Base-by-base conservation (phyloP, 2,797 vertebrate genomes). In the Sardinella longiceps region DNA sequence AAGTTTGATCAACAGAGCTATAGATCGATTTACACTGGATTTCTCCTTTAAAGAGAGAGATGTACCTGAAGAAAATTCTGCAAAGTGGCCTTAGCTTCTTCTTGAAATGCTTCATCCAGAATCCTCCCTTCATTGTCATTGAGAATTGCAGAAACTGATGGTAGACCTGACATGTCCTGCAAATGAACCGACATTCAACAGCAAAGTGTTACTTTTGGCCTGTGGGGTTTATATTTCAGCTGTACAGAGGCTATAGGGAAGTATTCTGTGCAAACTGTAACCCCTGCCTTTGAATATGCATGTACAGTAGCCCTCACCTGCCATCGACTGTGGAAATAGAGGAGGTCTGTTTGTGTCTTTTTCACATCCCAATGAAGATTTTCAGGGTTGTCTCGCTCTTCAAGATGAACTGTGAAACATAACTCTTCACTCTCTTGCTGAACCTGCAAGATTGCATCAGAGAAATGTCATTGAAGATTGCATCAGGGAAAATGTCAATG, bases 311-410 rank as follows among this genome's bases (percentile, higher is more conserved):
- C 6, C 50, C 87, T 92, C 89, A 94, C 95, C 94, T 94, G 93
- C 91, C 91, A 95, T 87, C 89, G 88, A 88, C 93, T 92, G 87
- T 90, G 83, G 87, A 96, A 95, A 66, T 92, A 5, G 23, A 93
- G 86, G 80, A 96, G 83, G 20, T 95, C 94, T 66, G 86, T 90
- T 89, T 93, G 92, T 12, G 91, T 89, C 90, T 94, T 95, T 85
- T 45, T 92, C 83, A 96, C 93, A 86, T 95, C 93, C 95, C 95
- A 96, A 48, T 95, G 93, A 0, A 95, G 90, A 89, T 94, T 95
- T 87, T 96, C 94, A 0, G 94, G 93, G 83, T 93, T 94, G 92
- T 89, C 85, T 56, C 84, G 88, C 82, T 95, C 95, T 83, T 95
- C 94, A 85, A 96, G 80, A 84, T 95, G 95, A 82, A 96, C 33